These are phyloP conservation scores for Aphaenogaster rudis DNA, from an alignment of 1,140 invertebrate species.

Conservation along the genomic window DNA sequence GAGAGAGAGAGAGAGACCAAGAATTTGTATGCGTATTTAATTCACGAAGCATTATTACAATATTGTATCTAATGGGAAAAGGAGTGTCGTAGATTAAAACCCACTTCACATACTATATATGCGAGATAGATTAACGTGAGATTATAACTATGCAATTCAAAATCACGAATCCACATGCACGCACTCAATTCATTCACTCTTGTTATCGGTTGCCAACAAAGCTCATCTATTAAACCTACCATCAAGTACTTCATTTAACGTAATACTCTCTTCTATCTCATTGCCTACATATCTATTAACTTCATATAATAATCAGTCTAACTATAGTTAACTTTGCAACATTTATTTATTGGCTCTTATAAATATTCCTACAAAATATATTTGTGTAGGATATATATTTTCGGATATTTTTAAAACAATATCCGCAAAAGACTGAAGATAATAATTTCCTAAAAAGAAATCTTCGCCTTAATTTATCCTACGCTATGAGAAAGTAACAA, in stretches of 20 bases:
- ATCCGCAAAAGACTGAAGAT: too few species aligned
- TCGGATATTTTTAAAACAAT: background rate
- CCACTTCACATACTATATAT: background rate
- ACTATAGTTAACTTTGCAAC: background rate
- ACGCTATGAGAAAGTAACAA: background rate
- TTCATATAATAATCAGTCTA: background rate
- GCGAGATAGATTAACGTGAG: background rate
- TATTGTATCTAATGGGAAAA: background rate
- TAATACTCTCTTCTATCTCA: conserved; percentile 11
- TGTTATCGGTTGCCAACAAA: conserved; percentile 19
- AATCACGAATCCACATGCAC: background rate
- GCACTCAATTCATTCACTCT: conserved; percentile 6
- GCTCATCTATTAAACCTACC: conserved; percentile 20
- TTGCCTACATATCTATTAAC: background rate
- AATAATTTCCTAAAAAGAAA: background rate
- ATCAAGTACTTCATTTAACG: background rate
- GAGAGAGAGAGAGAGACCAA: background rate
- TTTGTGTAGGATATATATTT: background rate
- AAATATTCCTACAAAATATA: background rate
- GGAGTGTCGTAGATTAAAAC: background rate
- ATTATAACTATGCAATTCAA: conserved; percentile 31
- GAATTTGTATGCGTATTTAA: background rate
- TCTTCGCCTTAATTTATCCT: background rate
- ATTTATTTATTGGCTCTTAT: background rate
- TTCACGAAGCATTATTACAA: background rate